Percentiles rank a stretch among this genome's conserved stretches.
Evolutionary conservation across 2,888 invertebrate genomes (phyloP).

Genomic region (Clepsis dumicolana): DNA sequence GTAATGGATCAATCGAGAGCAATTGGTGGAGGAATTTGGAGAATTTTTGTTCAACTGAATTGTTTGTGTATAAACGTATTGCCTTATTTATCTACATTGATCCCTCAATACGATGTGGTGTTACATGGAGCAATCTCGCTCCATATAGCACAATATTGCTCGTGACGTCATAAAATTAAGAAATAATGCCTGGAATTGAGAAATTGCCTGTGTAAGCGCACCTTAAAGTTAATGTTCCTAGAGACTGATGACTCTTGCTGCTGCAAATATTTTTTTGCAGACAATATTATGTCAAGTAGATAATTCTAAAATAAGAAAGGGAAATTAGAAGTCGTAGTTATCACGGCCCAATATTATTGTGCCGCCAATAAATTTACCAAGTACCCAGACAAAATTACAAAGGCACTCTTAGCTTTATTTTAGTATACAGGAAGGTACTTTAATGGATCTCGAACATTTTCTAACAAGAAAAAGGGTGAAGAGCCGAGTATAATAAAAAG

Average conservation of each 20-base stretch:
- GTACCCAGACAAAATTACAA: slow-evolving; percentile 8
- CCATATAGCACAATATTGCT: too few species aligned
- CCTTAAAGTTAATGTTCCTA: slow-evolving; percentile 24
- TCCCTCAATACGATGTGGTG: too few species aligned
- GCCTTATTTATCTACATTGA: too few species aligned
- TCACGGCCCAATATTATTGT: slow-evolving; percentile 7
- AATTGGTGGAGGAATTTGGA: too few species aligned
- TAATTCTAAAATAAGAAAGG: background rate
- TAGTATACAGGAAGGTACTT: slow-evolving; percentile 4
- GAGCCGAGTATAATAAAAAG: slow-evolving; percentile 15
- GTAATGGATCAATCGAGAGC: too few species aligned
- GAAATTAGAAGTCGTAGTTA: background rate
- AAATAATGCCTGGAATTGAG: too few species aligned
- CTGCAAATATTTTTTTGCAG: background rate
- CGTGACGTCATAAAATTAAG: too few species aligned
- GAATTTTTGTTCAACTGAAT: too few species aligned
- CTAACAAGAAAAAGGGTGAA: slow-evolving; percentile 27
- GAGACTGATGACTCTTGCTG: background rate
- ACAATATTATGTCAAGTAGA: background rate
- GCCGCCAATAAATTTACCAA: slow-evolving; percentile 2
- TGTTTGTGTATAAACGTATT: too few species aligned
- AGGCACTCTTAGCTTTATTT: slow-evolving; percentile 17
- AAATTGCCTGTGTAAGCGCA: too few species aligned
- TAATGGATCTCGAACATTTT: slow-evolving; percentile 22
- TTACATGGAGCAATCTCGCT: too few species aligned